A percentile compares a stretch with the other conserved stretches of the same genome.
These are phyloP conservation scores for Pseudolycoriella hygida DNA, from an alignment of 2,888 invertebrate genomes.

Conservation along the genomic window DNA sequence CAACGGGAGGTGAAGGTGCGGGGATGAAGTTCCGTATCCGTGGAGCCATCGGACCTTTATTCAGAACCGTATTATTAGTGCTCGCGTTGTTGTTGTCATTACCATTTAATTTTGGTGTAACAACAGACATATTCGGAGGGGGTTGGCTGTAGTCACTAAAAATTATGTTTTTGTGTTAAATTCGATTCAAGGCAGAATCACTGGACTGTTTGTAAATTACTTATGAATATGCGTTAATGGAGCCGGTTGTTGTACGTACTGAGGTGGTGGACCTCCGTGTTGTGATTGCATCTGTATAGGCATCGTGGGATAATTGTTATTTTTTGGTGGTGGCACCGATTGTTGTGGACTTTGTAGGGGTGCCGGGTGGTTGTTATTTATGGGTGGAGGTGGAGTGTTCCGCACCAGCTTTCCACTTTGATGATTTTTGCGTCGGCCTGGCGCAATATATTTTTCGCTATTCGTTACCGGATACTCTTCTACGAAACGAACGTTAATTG, in stretches of 20 bases:
- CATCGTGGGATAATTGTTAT: conserved; percentile 13
- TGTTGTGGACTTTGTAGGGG: background rate
- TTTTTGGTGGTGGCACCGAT: conserved; percentile 3
- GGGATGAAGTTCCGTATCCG: conserved; percentile 23
- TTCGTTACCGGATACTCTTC: background rate
- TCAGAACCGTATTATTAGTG: conserved; percentile 12
- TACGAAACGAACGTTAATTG: background rate
- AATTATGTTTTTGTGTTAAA: conserved; percentile 41
- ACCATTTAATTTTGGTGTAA: conserved; percentile 21
- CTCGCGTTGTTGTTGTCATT: conserved; percentile 8
- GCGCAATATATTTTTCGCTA: conserved; percentile 54
- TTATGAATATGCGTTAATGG: background rate
- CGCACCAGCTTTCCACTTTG: conserved; percentile 48
- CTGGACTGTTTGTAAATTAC: background rate
- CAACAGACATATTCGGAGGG: conserved; percentile 17
- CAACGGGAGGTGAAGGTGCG: conserved; percentile 17
- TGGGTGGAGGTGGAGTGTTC: conserved; percentile 35
- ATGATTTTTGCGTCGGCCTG: conserved; percentile 54
- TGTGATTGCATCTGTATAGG: conserved; percentile 10
- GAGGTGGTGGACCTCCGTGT: conserved; percentile 14
- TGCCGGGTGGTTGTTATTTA: background rate
- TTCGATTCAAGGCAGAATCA: too few relatives aligned
- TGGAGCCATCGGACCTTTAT: conserved; percentile 22
- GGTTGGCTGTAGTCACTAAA: conserved; percentile 12
- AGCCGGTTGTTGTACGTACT: conserved; percentile 10